These are phyloP conservation scores for Callipepla squamata DNA, from an alignment of 2,113 vertebrate genomes.

Conservation along the genomic window DNA sequence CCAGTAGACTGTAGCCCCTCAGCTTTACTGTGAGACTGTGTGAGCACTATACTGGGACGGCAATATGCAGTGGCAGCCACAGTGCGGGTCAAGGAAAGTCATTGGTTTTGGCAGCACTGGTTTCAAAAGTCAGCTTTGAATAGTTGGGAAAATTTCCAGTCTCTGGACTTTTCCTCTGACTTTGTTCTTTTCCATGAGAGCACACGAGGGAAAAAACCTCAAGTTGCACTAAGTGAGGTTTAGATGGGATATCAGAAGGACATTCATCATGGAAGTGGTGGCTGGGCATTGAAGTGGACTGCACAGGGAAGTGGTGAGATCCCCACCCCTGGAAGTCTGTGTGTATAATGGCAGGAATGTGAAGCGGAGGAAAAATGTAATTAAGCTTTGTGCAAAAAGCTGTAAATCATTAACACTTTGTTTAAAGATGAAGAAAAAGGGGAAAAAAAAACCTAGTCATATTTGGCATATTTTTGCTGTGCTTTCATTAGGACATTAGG, in stretches of 20 bases:
- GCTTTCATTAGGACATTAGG: neutral
- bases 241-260: neutral
- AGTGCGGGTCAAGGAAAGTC: too few species aligned
- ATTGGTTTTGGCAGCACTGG: neutral
- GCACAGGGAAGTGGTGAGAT: neutral
- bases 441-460: neutral
- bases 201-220: neutral
- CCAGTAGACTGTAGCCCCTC: fast-evolving
- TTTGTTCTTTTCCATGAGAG: neutral
- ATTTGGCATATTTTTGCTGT: neutral
- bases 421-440: neutral
- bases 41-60: too few species aligned
- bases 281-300: neutral
- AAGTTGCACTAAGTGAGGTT: neutral
- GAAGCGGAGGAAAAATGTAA: neutral
- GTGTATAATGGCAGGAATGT: neutral
- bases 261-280: neutral
- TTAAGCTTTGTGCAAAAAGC: neutral
- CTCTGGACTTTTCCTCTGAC: neutral
- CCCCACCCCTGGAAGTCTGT: neutral
- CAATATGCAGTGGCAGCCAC: neutral
- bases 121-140: neutral
- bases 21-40: fast-evolving
- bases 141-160: neutral
- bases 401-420: fast-evolving